Conservation (phyloP, 2,113 vertebrate genomes). For the Geothlypis trichas region DNA sequence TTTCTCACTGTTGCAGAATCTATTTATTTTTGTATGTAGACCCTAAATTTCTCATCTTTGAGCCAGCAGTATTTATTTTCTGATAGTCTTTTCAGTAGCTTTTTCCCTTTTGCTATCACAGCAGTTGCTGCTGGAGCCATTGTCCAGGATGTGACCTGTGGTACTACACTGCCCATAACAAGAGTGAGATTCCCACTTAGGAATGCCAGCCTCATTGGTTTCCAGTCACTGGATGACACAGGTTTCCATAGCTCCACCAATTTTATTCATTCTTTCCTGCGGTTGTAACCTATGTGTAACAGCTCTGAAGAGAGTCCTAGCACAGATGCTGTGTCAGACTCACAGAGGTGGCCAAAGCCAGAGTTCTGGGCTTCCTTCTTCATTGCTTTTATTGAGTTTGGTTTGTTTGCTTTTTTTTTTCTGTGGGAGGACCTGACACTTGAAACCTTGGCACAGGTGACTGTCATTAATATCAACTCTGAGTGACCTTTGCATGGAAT, state of each 20-base stretch:
- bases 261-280: not conserved
- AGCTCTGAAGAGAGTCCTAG: not conserved
- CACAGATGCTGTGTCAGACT: not conserved
- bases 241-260: not conserved
- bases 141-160: not conserved
- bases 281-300: not conserved
- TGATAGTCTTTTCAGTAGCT: not conserved
- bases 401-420: not conserved
- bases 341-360: not conserved
- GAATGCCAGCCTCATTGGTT: not conserved
- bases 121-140: not conserved
- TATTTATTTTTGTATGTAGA: not conserved
- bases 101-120: not conserved
- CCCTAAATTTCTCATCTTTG: not conserved
- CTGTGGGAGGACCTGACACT: not conserved
- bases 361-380: not conserved
- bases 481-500: constrained; percentile 2
- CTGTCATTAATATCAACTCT: not conserved
- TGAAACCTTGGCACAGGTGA: not conserved
- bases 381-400: not conserved
- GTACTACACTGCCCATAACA: not conserved
- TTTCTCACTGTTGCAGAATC: not conserved
- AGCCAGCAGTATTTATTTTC: not conserved
- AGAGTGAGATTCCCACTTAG: not conserved
- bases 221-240: not conserved